Conservation (phyloP, 2,797 vertebrate species). For the Salmo trutta region DNA sequence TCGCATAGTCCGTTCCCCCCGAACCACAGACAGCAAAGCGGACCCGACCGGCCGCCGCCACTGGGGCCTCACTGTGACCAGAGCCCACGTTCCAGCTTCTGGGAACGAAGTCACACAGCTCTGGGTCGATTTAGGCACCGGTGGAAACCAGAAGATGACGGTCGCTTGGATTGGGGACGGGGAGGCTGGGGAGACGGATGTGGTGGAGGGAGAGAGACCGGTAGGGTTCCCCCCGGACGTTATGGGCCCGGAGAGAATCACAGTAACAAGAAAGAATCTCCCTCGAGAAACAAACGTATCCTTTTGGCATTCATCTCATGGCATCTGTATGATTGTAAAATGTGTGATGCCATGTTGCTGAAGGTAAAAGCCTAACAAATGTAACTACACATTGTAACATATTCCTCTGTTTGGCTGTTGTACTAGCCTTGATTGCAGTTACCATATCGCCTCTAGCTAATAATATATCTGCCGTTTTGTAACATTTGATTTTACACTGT, state of each 20-base stretch:
- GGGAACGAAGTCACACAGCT: constrained; percentile 92
- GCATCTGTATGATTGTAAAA: background rate
- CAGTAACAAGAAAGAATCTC: constrained; percentile 79
- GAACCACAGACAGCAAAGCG: constrained; percentile 56
- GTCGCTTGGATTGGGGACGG: constrained; percentile 72
- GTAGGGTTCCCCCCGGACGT: constrained; percentile 69
- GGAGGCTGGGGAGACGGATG: constrained; percentile 65
- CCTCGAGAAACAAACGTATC: constrained; percentile 85
- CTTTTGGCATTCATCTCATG: constrained; percentile 63
- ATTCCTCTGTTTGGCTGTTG: too few species aligned
- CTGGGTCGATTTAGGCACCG: constrained; percentile 87
- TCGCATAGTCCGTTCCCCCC: constrained; percentile 50
- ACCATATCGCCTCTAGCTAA: background rate
- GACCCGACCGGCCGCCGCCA: constrained; percentile 62
- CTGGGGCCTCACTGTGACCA: constrained; percentile 69
- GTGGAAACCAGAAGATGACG: constrained; percentile 72
- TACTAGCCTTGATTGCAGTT: too few species aligned
- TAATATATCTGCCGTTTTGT: background rate
- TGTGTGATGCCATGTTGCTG: background rate
- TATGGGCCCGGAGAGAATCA: constrained; percentile 66
- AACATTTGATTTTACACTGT: background rate
- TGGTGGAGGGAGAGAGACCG: constrained; percentile 46
- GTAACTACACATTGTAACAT: too few species aligned
- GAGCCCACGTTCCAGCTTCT: constrained; percentile 85
- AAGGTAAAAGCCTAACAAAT: background rate